phyloP scores from a whole-genome alignment of 2,113 vertebrate genomes.

The Atrichornis clamosus region DNA sequence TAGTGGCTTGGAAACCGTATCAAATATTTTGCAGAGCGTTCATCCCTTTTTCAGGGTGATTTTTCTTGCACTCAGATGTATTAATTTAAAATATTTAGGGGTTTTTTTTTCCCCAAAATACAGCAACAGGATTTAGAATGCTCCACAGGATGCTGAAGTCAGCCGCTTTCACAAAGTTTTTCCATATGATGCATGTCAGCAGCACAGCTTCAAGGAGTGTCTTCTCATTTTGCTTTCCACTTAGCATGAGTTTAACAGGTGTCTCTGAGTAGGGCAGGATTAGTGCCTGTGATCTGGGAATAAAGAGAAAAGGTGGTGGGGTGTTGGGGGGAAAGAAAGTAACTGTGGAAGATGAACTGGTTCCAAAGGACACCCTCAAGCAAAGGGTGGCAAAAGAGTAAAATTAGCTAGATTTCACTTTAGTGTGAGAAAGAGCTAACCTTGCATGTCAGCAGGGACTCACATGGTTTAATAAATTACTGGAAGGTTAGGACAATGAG shows the following conservation, averaged over 20 bases:
- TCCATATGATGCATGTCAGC: not conserved
- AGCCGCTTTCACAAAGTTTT: not conserved
- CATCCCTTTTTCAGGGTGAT: not conserved
- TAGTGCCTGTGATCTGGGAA: not conserved
- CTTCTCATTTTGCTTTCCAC: not conserved
- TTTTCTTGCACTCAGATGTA: not conserved
- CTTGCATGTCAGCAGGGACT: not conserved
- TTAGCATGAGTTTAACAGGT: not conserved
- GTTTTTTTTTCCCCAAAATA: not conserved
- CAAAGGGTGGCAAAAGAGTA: not conserved
- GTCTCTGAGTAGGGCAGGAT: not conserved
- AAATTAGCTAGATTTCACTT: not conserved
- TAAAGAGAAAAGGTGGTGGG: not conserved
- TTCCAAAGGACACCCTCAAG: conserved; percentile 24
- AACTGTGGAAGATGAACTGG: not conserved
- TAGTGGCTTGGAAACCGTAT: not conserved
- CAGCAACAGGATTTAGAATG: not conserved
- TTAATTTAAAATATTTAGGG: not conserved
- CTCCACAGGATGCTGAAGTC: not conserved
- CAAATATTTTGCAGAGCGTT: not conserved
- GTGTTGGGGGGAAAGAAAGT: not conserved
- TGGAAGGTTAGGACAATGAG: not conserved
- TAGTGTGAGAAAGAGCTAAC: conserved; percentile 22
- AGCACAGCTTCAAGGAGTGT: not conserved
- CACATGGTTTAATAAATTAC: conserved; percentile 11